Base-by-base conservation (phyloP, 2,113 vertebrate genomes). In the Hiodon alosoides region DNA sequence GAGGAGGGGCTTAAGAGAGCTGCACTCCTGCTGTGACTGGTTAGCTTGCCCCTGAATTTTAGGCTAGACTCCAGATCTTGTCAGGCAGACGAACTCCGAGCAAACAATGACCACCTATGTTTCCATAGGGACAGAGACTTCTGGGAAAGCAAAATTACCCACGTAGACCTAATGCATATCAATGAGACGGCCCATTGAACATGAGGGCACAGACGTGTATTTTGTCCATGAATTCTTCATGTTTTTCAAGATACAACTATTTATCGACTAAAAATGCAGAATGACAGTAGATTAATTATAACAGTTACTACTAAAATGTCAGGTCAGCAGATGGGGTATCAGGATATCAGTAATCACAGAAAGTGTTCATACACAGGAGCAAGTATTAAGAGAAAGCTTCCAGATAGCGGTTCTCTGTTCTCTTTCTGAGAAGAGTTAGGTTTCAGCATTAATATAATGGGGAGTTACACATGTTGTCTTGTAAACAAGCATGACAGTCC, bases 101-200 rank as follows among this genome's bases (percentile, higher is more conserved):
- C 82, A 77, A 90, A 92, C 91, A 92, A 90, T 88, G 84, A 86
- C 82, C 86, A 89, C 87, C 89, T 90, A 88, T 90, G 90, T 90
- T 90, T 86, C 87, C 88, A 90, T 83, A 87, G 85, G 82, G 80
- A 83, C 84, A 77, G 79, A 61, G 76, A 77, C 79, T 81, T 83
- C 85, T 74, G 73, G 79, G 69, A 80, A 78, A 71, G 66, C 31
- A 79, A 62, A 84, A 67, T 69, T 31, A 79, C 57, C 52, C 74
- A 77, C 62, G 77, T 59, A 77, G 51, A 31, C 31, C 31, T 31
- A 31, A 31, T 31, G 31, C 31, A 31, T 31, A 31, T 31, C 31
- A 31, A 31, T 31, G 31, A 31, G 31, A 31, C 31, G 31, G 31
- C 31, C 31, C 31, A 31, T 31, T 31, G 31, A 31, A 31, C 31